phyloP scores from a whole-genome alignment of 2,113 vertebrate species.

The Leucopsar rothschildi region DNA sequence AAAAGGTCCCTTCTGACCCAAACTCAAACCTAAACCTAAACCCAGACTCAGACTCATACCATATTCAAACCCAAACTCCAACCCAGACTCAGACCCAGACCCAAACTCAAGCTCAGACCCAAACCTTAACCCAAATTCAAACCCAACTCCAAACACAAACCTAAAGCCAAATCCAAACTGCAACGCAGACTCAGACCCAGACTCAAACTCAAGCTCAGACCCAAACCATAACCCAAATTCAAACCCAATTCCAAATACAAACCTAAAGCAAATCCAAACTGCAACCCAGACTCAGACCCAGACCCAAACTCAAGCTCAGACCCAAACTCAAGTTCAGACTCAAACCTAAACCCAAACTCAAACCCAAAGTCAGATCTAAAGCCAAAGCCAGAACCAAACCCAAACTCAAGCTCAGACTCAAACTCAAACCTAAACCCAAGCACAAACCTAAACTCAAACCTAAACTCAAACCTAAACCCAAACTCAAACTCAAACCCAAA shows the following conservation, averaged over 20 bases:
- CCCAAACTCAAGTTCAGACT: fast-evolving
- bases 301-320: neutral
- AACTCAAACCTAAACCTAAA: neutral
- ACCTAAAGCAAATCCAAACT: fast-evolving
- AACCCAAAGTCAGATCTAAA: fast-evolving
- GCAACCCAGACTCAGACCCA: fast-evolving
- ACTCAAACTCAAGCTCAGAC: neutral
- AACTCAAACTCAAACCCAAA: no score
- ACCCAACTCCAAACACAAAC: neutral
- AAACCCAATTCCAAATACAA: fast-evolving
- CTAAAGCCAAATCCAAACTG: fast-evolving
- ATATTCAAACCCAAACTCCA: fast-evolving
- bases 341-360: fast-evolving
- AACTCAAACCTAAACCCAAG: neutral
- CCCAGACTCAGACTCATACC: neutral
- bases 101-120: fast-evolving
- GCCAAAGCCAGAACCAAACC: fast-evolving
- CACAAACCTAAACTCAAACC: neutral
- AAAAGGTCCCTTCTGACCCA: neutral
- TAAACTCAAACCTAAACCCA: neutral
- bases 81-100: fast-evolving
- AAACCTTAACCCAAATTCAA: fast-evolving
- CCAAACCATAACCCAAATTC: neutral
- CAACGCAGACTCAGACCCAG: fast-evolving
- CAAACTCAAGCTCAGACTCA: fast-evolving